A percentile compares a stretch with the other conserved stretches of the same genome.
phyloP scores from a whole-genome alignment of 2,113 vertebrate species.

The Spilogale gracilis region DNA sequence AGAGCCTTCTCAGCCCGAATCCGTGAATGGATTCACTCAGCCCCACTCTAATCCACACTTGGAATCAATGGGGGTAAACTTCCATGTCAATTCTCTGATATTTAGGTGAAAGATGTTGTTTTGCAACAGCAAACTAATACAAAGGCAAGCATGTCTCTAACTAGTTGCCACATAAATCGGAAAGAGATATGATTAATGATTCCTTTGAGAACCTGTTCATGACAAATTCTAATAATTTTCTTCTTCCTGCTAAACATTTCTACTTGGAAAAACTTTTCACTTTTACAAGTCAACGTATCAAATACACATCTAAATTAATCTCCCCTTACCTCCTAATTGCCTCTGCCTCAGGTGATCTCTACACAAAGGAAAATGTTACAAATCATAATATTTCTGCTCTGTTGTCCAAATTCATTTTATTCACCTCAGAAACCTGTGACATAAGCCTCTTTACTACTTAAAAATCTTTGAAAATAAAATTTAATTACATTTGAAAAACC shows the following conservation, averaged over 20 bases:
- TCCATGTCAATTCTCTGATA: background rate
- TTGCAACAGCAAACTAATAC: background rate
- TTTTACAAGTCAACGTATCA: background rate
- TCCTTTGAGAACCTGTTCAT: background rate
- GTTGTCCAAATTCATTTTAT: background rate
- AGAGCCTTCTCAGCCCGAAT: background rate
- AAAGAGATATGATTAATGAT: background rate
- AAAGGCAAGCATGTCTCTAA: background rate
- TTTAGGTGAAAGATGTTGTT: background rate
- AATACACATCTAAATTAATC: background rate
- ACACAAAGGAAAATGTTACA: background rate
- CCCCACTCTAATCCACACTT: background rate
- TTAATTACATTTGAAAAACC: background rate
- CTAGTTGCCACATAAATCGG: background rate
- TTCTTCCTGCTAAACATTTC: background rate
- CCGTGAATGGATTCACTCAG: background rate
- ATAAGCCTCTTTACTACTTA: background rate
- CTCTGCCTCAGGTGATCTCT: background rate
- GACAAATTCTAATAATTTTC: background rate
- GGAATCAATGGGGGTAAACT: background rate
- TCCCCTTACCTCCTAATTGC: rapidly evolving
- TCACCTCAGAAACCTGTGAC: background rate
- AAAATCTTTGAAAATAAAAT: background rate
- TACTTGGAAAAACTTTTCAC: background rate
- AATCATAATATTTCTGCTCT: background rate